Evolutionary conservation across 2,888 invertebrate genomes (phyloP), one percentile per base, ranked within the genome.

Genomic region (Lacanobia oleracea): DNA sequence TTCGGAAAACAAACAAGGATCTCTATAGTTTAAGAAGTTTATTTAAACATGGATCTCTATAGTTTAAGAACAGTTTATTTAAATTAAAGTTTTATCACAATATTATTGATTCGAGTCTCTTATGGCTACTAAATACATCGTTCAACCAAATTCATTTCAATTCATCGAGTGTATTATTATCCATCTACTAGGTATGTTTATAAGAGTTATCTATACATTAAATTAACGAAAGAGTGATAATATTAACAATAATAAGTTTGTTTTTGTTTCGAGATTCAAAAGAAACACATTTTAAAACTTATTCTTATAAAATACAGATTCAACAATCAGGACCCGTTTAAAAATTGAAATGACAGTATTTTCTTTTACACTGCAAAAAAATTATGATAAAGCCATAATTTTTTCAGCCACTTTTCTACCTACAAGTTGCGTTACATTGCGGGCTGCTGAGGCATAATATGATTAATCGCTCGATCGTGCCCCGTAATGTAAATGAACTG

Each of bases 51-150:
- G 10, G 1, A 37, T 23, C 0, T 18, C 18, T 6, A 16, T n/a
- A 40, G 1, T 57, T 65, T 65, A 12, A 40, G 9, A 40, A 75
- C 48, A 33, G 12, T 77, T 70, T 75, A 77, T 63, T 70, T 21
- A 62, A 76, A 51, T 56, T 37, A 69, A 75, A 37, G 8, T 59
- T 23, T 43, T 72, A 79, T 81, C 75, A 69, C 76, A 79, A 72
- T 61, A 61, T 63, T 63, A 67, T 73, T 73, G 60, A 61, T 67
- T 71, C 12, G 40, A 71, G 45, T 65, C 64, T 66, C 57, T 45
- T 59, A 79, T 1, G 40, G 18, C 54, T 67, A 66, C n/a, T 33
- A 37, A 23, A 4, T 60, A 53, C 43, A 33, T 3, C 21, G 4
- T 12, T 12, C 9, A 0, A 12, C 16, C 1, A 43, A 43, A 53